Evolutionary conservation across 2,113 vertebrate genomes (phyloP).

Genomic region (Petroica traversi): DNA sequence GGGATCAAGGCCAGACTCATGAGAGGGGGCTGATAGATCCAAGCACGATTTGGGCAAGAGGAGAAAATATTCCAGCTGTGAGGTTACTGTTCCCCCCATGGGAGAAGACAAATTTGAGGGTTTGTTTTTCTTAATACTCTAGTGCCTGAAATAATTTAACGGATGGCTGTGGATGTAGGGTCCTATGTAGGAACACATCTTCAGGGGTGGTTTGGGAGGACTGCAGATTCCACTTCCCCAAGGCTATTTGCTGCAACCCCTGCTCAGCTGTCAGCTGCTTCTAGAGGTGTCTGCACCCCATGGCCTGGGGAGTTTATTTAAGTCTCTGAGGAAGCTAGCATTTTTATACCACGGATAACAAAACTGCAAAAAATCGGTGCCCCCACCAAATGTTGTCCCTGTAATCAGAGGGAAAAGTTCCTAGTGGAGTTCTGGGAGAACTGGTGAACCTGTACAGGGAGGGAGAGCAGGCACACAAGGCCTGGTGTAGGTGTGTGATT

Average conservation of each 20-base stretch:
- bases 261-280: background rate
- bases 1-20: background rate
- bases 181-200: accelerated
- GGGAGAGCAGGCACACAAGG: too few relatives aligned
- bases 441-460: background rate
- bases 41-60: background rate
- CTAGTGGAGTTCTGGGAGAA: background rate
- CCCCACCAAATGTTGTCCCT: background rate
- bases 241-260: background rate
- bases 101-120: background rate
- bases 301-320: background rate
- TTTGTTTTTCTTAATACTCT: background rate
- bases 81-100: background rate
- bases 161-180: background rate
- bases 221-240: accelerated
- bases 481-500: background rate
- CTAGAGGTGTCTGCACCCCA: background rate
- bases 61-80: background rate
- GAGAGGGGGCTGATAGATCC: background rate
- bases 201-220: background rate
- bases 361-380: background rate
- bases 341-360: background rate
- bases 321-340: background rate
- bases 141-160: background rate
- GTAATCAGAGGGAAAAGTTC: background rate